Evolutionary conservation across 2,113 vertebrate genomes (phyloP), one percentile per base, ranked within the genome.

Genomic region (Thymallus thymallus): DNA sequence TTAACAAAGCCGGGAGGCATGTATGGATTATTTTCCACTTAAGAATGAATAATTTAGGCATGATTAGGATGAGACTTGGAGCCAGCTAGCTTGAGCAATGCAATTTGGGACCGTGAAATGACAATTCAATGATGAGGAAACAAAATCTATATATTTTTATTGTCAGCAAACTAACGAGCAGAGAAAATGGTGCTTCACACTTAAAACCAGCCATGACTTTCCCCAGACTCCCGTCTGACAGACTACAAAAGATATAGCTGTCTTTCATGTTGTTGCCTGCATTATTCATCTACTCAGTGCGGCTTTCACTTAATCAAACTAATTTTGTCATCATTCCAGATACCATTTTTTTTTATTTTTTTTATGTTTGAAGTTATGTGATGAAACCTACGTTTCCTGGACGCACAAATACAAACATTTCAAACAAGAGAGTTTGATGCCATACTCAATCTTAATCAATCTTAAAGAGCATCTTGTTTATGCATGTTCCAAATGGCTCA

Each of bases 211-310:
- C 51, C 46, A 32, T 64, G 72, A 76, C 75, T 77, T 84, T 77
- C 64, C 75, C 74, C 56, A 65, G 82, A 83, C 87, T 83, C 80
- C 64, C 73, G 60, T 76, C 76, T 84, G 68, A 87, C 82, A 84
- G 74, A 85, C 82, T 77, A 88, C 83, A 88, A 89, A 89, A 90
- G 80, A 86, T 67, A 30, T 76, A 24, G 78, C 74, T 70, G 75
- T 84, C 79, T 88, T 84, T 89, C 75, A 82, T 83, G 76, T 83
- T 68, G 76, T 82, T 69, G 79, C 81, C 66, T 89, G 48, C 77
- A 88, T 87, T 87, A 90, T 88, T 90, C 76, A 85, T 88, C 73
- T 66, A 70, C 32, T 72, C 74, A 76, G 73, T 71, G 72, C 67
- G 66, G 79, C 83, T 77, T 69, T 84, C 73, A 82, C 80, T 85